These are phyloP conservation scores for Apis laboriosa DNA, from an alignment of 1,140 invertebrate genomes.

Conservation along the genomic window DNA sequence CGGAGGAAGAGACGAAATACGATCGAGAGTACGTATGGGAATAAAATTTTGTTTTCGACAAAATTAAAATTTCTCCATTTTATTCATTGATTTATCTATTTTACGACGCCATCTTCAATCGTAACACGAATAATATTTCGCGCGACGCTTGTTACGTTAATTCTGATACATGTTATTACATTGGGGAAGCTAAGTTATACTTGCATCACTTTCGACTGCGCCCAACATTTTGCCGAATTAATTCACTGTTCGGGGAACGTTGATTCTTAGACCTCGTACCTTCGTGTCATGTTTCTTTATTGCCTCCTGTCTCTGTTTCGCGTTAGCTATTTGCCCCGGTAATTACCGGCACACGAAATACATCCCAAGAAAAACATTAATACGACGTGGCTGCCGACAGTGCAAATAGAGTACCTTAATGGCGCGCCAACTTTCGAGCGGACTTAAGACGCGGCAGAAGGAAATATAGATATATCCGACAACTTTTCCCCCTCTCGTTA, in stretches of 20 bases:
- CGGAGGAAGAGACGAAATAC: no score
- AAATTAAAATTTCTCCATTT: no score
- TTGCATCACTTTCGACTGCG: not conserved
- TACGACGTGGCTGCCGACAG: slow-evolving; percentile 70
- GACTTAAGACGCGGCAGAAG: slow-evolving; percentile 46
- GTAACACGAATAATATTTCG: not conserved
- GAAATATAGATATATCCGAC: slow-evolving; percentile 48
- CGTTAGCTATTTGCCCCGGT: slow-evolving; percentile 66
- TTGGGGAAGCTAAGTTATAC: not conserved
- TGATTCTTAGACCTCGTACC: slow-evolving; percentile 25
- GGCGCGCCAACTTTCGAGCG: slow-evolving; percentile 66
- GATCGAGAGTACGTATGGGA: no score
- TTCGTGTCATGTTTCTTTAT: slow-evolving; percentile 26
- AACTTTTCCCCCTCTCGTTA: slow-evolving; percentile 44
- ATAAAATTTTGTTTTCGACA: no score
- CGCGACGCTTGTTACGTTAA: not conserved
- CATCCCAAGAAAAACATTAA: slow-evolving; percentile 77
- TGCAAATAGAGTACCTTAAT: slow-evolving; percentile 75
- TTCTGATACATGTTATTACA: not conserved
- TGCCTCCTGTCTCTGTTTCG: slow-evolving; percentile 41
- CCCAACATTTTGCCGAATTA: slow-evolving; percentile 28
- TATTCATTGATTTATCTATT: not conserved
- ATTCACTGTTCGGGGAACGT: slow-evolving; percentile 21
- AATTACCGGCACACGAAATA: slow-evolving; percentile 71
- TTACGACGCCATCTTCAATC: not conserved